Evolutionary conservation across 2,888 invertebrate species (phyloP).

Genomic region (Tortrix viridana): DNA sequence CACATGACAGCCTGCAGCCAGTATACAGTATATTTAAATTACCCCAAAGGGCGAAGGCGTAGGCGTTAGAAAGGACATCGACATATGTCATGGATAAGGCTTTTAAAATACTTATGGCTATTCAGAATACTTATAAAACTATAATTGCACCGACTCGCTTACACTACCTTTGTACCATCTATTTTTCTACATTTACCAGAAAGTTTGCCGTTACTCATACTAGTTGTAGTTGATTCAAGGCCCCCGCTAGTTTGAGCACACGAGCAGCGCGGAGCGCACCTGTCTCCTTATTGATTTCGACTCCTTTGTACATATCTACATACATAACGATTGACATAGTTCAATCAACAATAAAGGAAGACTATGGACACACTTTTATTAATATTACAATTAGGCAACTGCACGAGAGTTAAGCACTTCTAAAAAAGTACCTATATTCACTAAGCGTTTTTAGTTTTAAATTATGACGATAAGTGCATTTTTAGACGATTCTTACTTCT

Average conservation of each 20-base stretch:
- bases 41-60: too few species aligned
- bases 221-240: too few species aligned
- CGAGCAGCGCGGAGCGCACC: background rate
- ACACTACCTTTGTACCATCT: conserved; percentile 14
- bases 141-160: conserved; percentile 32
- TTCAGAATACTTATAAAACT: conserved; percentile 12
- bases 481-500: too few species aligned
- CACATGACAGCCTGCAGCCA: too few species aligned
- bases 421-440: too few species aligned
- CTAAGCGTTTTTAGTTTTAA: background rate
- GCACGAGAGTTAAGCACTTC: background rate
- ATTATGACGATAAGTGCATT: too few species aligned
- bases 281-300: conserved; percentile 18
- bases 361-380: conserved; percentile 7
- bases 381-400: conserved; percentile 1
- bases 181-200: conserved; percentile 6
- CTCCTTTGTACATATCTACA: conserved; percentile 3
- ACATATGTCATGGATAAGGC: too few species aligned
- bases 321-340: conserved; percentile 12
- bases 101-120: background rate
- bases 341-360: conserved; percentile 40
- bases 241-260: too few species aligned
- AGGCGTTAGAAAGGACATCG: too few species aligned
- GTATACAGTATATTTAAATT: too few species aligned
- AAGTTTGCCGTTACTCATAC: conserved; percentile 16